Conservation (phyloP, 1,140 invertebrate species). For the Dinothrombium tinctorium region DNA sequence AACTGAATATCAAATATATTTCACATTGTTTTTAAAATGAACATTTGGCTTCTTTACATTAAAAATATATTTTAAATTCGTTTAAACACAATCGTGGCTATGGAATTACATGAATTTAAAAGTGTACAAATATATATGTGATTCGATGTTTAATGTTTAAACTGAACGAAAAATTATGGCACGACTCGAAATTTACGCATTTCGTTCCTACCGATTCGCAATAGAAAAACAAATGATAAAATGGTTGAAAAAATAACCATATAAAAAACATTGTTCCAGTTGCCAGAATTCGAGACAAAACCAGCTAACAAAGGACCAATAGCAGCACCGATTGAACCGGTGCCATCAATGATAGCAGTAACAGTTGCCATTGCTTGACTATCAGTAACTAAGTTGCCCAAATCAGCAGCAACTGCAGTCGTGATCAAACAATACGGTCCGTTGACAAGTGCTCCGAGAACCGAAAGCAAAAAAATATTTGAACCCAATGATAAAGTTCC, state of each 20-base stretch:
- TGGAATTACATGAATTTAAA: neutral
- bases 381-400: constrained; percentile 68
- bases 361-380: constrained; percentile 77
- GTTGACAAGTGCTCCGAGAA: constrained; percentile 63
- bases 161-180: too few species aligned
- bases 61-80: too few species aligned
- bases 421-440: constrained; percentile 88
- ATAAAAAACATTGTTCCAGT: constrained; percentile 75
- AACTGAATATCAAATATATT: too few species aligned
- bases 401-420: constrained; percentile 77
- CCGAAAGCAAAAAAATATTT: constrained; percentile 40
- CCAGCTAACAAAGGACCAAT: constrained; percentile 70
- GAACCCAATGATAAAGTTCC: constrained; percentile 32
- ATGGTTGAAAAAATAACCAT: constrained; percentile 67
- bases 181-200: neutral
- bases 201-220: constrained; percentile 14
- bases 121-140: neutral
- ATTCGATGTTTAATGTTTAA: too few species aligned
- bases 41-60: too few species aligned
- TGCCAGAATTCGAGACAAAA: constrained; percentile 33
- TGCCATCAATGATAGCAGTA: constrained; percentile 88
- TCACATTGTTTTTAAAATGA: too few species aligned
- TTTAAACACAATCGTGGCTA: neutral
- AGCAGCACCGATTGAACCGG: constrained; percentile 76
- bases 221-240: constrained; percentile 35